These are phyloP conservation scores for Drosophila heteroneura DNA, from an alignment of 2,888 invertebrate species.

Conservation along the genomic window DNA sequence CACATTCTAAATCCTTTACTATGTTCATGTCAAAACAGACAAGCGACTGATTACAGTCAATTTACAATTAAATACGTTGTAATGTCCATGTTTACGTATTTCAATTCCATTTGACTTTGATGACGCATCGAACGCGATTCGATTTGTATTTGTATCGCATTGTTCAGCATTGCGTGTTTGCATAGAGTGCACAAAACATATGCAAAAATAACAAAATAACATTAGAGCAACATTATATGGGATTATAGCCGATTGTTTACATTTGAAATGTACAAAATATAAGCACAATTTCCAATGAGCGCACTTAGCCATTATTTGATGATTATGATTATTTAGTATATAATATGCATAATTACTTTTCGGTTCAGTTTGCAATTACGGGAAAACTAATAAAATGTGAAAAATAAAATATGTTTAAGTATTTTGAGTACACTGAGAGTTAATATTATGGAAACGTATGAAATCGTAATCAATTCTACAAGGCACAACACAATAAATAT, in stretches of 20 bases:
- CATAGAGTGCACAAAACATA: neutral
- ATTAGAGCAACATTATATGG: slow-evolving; percentile 17
- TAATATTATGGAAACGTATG: neutral
- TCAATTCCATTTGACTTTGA: slow-evolving; percentile 8
- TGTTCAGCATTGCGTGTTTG: neutral
- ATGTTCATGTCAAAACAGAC: neutral
- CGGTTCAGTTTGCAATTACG: slow-evolving; percentile 3
- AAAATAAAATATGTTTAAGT: neutral
- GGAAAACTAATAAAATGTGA: neutral
- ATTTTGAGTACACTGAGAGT: neutral
- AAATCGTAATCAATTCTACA: neutral
- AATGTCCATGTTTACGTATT: neutral
- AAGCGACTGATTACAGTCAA: slow-evolving; percentile 15
- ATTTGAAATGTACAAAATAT: slow-evolving; percentile 2
- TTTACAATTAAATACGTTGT: neutral
- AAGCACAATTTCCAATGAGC: neutral
- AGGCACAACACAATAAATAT: neutral
- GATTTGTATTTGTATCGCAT: neutral
- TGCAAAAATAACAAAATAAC: slow-evolving; percentile 6
- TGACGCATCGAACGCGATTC: neutral
- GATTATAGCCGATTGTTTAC: slow-evolving; percentile 22
- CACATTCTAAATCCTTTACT: neutral
- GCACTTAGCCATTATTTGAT: slow-evolving; percentile 21
- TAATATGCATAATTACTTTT: slow-evolving; percentile 6
- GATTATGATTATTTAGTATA: slow-evolving; percentile 5